A percentile compares a stretch with the other conserved stretches of the same genome.
Evolutionary conservation across 2,113 vertebrate species (phyloP).

Genomic region (Microtus richardsoni): DNA sequence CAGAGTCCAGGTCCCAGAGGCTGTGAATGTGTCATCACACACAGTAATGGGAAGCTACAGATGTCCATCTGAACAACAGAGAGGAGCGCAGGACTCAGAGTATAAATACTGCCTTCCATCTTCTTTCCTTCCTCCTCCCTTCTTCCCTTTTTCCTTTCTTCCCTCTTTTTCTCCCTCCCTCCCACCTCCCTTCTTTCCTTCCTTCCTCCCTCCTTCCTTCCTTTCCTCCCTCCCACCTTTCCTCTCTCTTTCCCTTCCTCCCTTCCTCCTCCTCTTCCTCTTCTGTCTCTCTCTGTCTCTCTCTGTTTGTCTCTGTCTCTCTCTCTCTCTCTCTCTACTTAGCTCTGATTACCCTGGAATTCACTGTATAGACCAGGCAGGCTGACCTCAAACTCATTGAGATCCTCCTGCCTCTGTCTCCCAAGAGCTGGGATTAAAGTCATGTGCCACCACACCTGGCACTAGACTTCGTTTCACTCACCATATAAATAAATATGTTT

Average conservation of each 20-base stretch:
- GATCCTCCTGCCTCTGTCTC: background rate
- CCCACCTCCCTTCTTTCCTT: too few species aligned
- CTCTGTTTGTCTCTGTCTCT: background rate
- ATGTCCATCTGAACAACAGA: background rate
- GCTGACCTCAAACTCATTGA: background rate
- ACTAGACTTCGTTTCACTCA: rapidly evolving
- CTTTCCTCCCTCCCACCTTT: too few species aligned
- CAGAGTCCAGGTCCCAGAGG: background rate
- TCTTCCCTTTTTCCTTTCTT: too few species aligned
- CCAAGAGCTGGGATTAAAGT: background rate
- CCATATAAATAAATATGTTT: background rate
- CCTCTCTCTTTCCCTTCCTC: too few species aligned
- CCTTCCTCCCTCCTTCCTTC: too few species aligned
- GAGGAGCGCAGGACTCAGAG: background rate
- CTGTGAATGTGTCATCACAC: background rate
- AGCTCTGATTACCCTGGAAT: background rate
- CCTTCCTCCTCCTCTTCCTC: too few species aligned
- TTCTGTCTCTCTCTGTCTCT: too few species aligned
- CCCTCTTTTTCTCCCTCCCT: too few species aligned
- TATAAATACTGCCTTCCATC: background rate
- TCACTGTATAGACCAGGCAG: background rate
- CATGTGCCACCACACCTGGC: background rate
- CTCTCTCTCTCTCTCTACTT: background rate
- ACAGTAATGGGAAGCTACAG: too few species aligned
- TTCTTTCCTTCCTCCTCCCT: background rate